Evolutionary conservation across 2,888 invertebrate genomes (phyloP).

Genomic region (Drosophila borealis): DNA sequence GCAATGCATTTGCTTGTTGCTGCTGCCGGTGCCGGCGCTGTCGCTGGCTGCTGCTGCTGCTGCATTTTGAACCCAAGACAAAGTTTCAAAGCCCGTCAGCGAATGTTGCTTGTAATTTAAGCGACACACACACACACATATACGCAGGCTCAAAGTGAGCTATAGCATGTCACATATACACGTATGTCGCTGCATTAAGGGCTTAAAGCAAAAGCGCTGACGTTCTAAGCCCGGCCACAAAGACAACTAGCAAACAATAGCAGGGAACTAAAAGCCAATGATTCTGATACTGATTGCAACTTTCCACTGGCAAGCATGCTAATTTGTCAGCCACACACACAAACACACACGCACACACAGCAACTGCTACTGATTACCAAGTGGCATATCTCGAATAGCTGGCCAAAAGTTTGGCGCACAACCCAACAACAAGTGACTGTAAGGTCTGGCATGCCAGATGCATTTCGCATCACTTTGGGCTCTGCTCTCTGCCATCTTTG

Average conservation of each 20-base stretch:
- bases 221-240: constrained; percentile 56
- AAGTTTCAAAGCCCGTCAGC: constrained; percentile 58
- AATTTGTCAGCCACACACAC: constrained; percentile 56
- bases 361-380: constrained; percentile 53
- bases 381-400: constrained; percentile 26
- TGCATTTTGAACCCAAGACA: constrained; percentile 61
- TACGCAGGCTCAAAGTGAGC: constrained; percentile 35
- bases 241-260: constrained; percentile 59
- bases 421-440: constrained; percentile 11
- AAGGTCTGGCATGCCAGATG: constrained; percentile 43
- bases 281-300: constrained; percentile 28
- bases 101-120: constrained; percentile 50
- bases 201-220: constrained; percentile 68
- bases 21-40: constrained; percentile 21
- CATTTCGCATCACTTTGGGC: constrained; percentile 40
- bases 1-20: constrained; percentile 74
- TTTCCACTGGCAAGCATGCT: constrained; percentile 64
- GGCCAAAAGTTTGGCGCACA: constrained; percentile 43
- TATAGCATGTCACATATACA: constrained; percentile 64
- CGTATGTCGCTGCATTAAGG: constrained; percentile 59
- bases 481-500: not conserved
- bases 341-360: constrained; percentile 7
- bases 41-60: constrained; percentile 5
- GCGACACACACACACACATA: constrained; percentile 8
- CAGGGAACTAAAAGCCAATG: constrained; percentile 35